Evolutionary conservation across 2,888 invertebrate species (phyloP).

Genomic region (Rosalia funebris): DNA sequence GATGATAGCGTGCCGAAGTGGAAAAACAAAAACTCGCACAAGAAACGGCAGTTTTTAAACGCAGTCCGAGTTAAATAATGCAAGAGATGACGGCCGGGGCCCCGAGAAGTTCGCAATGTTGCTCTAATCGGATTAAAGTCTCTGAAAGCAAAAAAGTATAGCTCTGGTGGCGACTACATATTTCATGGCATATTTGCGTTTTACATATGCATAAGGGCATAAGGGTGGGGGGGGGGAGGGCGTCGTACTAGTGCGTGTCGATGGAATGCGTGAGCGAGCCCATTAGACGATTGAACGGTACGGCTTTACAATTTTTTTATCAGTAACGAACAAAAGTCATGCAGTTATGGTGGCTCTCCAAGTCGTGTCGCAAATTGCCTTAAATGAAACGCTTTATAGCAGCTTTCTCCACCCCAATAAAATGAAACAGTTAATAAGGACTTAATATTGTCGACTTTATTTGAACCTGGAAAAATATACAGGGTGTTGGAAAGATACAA

Average conservation of each 20-base stretch:
- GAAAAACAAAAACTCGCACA: conserved; percentile 17
- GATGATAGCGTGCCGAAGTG: conserved; percentile 11
- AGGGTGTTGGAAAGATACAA: too few relatives aligned
- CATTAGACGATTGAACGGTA: too few relatives aligned
- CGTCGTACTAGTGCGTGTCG: conserved; percentile 18
- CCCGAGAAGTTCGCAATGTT: conserved; percentile 21
- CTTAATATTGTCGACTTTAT: too few relatives aligned
- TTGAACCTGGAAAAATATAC: too few relatives aligned
- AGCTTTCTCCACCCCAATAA: too few relatives aligned
- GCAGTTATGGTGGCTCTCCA: neutral
- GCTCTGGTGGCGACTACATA: conserved; percentile 43
- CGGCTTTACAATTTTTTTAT: conserved; percentile 1
- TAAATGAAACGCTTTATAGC: too few relatives aligned
- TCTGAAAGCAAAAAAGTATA: conserved; percentile 35
- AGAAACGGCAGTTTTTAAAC: conserved; percentile 13
- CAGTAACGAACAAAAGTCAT: neutral
- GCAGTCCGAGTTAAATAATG: conserved; percentile 30
- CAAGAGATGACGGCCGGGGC: conserved; percentile 25
- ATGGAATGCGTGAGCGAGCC: conserved; percentile 33
- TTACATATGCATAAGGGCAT: conserved; percentile 46
- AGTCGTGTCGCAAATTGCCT: conserved; percentile 9
- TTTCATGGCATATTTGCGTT: conserved; percentile 43
- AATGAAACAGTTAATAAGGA: too few relatives aligned
- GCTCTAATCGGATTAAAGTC: conserved; percentile 44
- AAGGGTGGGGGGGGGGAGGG: conserved; percentile 20